Base-by-base conservation (phyloP, 2,888 invertebrate species). In the Ichneumoninae sp. region DNA sequence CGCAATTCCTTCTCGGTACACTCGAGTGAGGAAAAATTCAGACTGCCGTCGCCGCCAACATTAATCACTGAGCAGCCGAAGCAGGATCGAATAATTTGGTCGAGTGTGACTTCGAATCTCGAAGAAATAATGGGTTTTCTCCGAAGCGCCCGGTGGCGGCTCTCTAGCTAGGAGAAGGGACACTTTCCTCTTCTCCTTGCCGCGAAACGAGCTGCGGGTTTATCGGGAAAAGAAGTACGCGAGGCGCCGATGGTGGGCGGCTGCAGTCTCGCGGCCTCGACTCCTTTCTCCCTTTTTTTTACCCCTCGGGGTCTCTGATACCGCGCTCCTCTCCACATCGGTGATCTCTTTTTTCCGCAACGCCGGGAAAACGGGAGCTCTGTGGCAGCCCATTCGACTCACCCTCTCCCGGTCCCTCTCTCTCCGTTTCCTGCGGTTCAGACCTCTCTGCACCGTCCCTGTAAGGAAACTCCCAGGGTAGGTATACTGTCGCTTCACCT, bases 1-100 rank as follows among this genome's bases (percentile, higher is more conserved):
- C 71, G 80, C 66, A 66, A 84, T 84, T 75, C 75, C 75, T 74
- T 66, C 69, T 79, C 75, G 47, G 70, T 70, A 71, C 36, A 60
- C 30, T 52, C 70, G 74, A 44, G 60, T 47, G 52, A 33, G 60
- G 57, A 80, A 80, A 76, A 82, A 82, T 82, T 80, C 71, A 68
- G 68, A 60, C 72, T 19, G 72, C 71, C 72, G 84, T 79, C 47
- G 72, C 71, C 69, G 84, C 82, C 76, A 77, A 80, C 84, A 85
- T 85, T 85, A 85, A 85, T 85, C 84, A 82, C 82, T 66, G 84
- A 82, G 80, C 82, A 80, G 71, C 82, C 80, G 84, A 76, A 70
- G 66, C 70, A 84, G 76, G 79, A 85, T 86, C 85, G 83, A 86
- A 86, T 86, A 84, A 84, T 83, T 86, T 85, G 79, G 80, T 83